These are phyloP conservation scores for Coreius guichenoti DNA, from an alignment of 2,797 vertebrate species.

Conservation along the genomic window DNA sequence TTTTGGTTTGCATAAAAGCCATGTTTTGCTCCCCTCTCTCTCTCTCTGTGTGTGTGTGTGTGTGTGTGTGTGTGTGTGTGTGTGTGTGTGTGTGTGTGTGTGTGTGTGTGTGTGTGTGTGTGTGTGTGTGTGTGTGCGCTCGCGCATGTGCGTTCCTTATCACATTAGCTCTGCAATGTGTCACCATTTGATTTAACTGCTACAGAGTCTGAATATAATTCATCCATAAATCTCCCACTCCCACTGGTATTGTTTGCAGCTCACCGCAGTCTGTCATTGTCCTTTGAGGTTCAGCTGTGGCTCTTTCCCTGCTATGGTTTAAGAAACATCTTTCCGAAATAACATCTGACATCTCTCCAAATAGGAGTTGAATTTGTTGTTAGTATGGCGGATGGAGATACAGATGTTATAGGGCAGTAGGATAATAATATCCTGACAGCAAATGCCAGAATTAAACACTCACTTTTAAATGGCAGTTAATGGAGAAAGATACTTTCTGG, in stretches of 20 bases:
- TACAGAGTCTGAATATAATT: constrained; percentile 25
- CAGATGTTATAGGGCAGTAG: neutral
- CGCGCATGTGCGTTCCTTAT: neutral
- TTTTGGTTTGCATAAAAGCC: neutral
- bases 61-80: neutral
- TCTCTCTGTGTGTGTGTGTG: neutral
- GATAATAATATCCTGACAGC: neutral
- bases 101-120: neutral
- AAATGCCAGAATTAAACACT: neutral
- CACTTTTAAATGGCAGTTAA: neutral
- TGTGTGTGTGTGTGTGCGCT: neutral
- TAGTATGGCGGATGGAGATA: neutral
- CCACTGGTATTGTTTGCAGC: constrained; percentile 8
- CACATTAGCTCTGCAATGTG: constrained; percentile 14
- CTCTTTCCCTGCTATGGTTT: neutral
- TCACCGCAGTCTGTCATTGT: constrained; percentile 6
- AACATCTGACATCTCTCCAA: neutral
- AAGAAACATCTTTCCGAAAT: neutral
- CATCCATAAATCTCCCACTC: constrained; percentile 19
- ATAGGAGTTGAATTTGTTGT: constrained; percentile 2
- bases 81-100: neutral
- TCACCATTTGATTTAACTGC: constrained; percentile 3
- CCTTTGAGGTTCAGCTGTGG: neutral
- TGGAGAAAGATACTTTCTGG: neutral
- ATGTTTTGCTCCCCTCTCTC: neutral